Conservation (phyloP, 2,888 invertebrate genomes). For the Cantharis flavilabris region DNA sequence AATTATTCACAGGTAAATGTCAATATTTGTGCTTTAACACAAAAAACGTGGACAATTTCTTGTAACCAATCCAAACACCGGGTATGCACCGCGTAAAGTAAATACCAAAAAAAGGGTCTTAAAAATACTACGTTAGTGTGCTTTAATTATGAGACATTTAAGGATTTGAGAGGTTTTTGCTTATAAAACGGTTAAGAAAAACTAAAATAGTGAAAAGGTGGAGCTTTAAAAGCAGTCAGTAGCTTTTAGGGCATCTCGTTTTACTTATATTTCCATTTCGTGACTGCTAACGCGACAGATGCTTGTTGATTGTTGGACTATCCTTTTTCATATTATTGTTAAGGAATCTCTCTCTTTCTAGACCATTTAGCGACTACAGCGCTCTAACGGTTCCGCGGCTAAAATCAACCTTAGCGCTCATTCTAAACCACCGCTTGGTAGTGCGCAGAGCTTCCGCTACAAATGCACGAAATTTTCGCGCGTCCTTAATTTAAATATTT, state of each 20-base stretch:
- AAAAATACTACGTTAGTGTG: background rate
- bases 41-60: background rate
- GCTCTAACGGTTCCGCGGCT: conserved; percentile 32
- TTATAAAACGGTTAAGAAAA: conserved; percentile 18
- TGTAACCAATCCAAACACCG: background rate
- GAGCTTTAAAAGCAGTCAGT: conserved; percentile 9
- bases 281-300: conserved; percentile 32
- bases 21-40: conserved; percentile 5
- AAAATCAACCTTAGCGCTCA: conserved; percentile 36
- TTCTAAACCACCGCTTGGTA: conserved; percentile 28
- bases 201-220: conserved; percentile 22
- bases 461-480: conserved; percentile 20
- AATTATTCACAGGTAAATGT: conserved; percentile 3
- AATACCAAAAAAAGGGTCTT: background rate
- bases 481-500: conserved; percentile 20
- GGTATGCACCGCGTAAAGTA: background rate
- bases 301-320: conserved; percentile 38
- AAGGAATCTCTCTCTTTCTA: conserved; percentile 11
- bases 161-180: conserved; percentile 32
- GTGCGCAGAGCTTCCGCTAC: conserved; percentile 21
- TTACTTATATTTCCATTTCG: conserved; percentile 19
- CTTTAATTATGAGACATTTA: conserved; percentile 17
- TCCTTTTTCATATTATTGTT: conserved; percentile 30
- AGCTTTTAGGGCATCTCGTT: conserved; percentile 10
- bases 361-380: conserved; percentile 25